Evolutionary conservation across 1,140 invertebrate species (phyloP).

Genomic region (Stenopsyche tienmushanensis): DNA sequence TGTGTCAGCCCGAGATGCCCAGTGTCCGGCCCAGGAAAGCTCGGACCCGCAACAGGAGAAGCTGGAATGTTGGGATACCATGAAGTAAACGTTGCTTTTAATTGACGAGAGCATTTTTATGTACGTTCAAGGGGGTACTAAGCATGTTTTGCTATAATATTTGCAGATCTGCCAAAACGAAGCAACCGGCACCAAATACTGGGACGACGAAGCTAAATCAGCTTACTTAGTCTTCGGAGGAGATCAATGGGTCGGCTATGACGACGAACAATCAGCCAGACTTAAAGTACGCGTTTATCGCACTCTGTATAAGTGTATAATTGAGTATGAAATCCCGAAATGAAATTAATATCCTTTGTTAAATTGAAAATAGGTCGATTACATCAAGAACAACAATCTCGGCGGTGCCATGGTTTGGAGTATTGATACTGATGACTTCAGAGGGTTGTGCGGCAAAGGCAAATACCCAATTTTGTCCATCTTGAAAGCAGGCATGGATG

Average conservation of each 20-base stretch:
- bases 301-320: too few species aligned
- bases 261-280: constrained; percentile 47
- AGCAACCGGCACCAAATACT: constrained; percentile 7
- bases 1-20: constrained; percentile 53
- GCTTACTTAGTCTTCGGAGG: constrained; percentile 48
- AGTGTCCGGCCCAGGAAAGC: constrained; percentile 56
- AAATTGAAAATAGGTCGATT: constrained; percentile 54
- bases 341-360: too few species aligned
- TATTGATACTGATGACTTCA: constrained; percentile 74
- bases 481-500: constrained; percentile 56
- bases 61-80: constrained; percentile 75
- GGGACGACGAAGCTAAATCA: constrained; percentile 42
- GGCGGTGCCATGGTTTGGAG: constrained; percentile 68
- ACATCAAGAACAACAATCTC: constrained; percentile 50
- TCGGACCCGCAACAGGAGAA: constrained; percentile 71
- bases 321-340: too few species aligned
- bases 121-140: not conserved
- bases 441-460: constrained; percentile 56
- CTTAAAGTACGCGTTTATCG: too few species aligned
- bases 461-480: constrained; percentile 52
- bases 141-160: not conserved
- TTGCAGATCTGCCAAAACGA: constrained; percentile 27
- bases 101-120: not conserved
- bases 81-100: constrained; percentile 57
- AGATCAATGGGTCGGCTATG: constrained; percentile 53